Conservation (phyloP, 2,113 vertebrate genomes). For the rabbit (Oryctolagus cuniculus) region mOryCun1.1 NC_091445.1:66161001-66161500, state of each 20-base stretch:
- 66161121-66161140: slow-evolving; percentile 1
- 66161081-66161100: background rate
- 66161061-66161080: slow-evolving; percentile 1
- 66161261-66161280: background rate
- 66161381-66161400: background rate
- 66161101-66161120: slow-evolving; percentile 36
- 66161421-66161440: background rate
- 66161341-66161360: background rate
- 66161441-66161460: background rate
- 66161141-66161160: background rate
- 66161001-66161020: slow-evolving; percentile 25
- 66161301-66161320: background rate
- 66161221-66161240: background rate
- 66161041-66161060: background rate
- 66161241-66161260: background rate
- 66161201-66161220: background rate
- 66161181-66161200: background rate
- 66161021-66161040: slow-evolving; percentile 33
- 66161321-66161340: background rate
- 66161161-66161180: background rate
- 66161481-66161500: background rate
- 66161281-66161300: background rate
- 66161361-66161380: background rate
- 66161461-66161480: background rate
- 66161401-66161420: background rate